Base-by-base conservation (phyloP, 2,888 invertebrate species). In the Danaus chrysippus region DNA sequence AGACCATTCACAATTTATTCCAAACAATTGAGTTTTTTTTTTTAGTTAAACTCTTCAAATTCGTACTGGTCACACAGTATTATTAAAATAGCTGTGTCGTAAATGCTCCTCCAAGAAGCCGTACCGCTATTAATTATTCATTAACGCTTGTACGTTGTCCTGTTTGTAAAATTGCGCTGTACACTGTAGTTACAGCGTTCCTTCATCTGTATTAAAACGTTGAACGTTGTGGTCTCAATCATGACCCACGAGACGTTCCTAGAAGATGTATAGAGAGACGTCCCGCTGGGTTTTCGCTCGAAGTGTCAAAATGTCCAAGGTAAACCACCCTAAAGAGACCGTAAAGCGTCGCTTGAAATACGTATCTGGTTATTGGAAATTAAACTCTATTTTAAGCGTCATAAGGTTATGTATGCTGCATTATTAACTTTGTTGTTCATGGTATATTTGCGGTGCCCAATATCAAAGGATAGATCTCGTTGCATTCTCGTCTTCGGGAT, bases 291-390 rank as follows among this genome's bases (percentile, higher is more conserved):
- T 76, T 77, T 87, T 88, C 83, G 82, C 81, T 83, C 83, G 82
- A 90, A 88, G 88, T 89, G 91, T 91, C 91, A 90, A 88, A 87
- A 88, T 86, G 86, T 84, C 83, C 79, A 78, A 80, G 73, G 79
- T 76, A 78, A 83, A 76, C 86, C 82, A 86, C 83, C 83, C 84
- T 73, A 75, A 72, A 72, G 70, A 70, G 54, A 75, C 70, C 68
- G 67, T 69, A 65, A 66, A 69, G 63, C 61, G 67, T 67, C 58
- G 43, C 42, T 49, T 61, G 61, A 17, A 23, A 52, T 41, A 58
- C 56, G 63, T 46, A 61, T 6, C 49, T 13, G 23, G 34, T 60
- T 13, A 54, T 0, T 41, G 23, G 53, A 70, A 65, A 70, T 34
- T 59, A 19, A 59, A 49, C 68, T 58, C 44, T 73, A 65, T 43